Evolutionary conservation across 1,140 invertebrate genomes (phyloP).

Genomic region (Homalodisca vitripennis): DNA sequence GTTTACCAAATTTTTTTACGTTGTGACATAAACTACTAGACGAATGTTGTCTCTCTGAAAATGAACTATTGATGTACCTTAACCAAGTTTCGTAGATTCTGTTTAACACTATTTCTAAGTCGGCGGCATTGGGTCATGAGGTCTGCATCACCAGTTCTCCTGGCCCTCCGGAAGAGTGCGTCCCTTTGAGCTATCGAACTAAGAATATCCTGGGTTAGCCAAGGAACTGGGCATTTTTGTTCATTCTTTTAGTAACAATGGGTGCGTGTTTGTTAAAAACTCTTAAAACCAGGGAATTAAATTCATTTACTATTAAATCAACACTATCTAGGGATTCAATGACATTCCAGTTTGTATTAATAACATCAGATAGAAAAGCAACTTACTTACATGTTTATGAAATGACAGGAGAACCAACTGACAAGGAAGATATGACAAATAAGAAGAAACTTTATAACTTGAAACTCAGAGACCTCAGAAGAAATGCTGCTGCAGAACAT

Average conservation of each 20-base stretch:
- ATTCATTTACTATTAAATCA: neutral
- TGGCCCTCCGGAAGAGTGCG: neutral
- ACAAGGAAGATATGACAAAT: too few species aligned
- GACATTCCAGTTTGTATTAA: neutral
- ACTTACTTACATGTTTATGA: too few species aligned
- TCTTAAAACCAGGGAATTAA: neutral
- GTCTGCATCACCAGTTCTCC: neutral
- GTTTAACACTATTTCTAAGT: neutral
- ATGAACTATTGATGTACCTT: neutral
- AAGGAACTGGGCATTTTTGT: neutral
- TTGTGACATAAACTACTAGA: neutral
- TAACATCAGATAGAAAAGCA: neutral
- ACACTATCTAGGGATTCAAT: neutral
- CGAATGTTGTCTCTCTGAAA: neutral
- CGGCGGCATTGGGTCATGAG: neutral
- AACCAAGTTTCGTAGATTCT: neutral
- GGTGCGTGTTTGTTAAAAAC: constrained; percentile 16
- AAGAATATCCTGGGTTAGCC: neutral
- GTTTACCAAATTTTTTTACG: neutral
- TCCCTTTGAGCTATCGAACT: neutral
- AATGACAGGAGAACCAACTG: too few species aligned
- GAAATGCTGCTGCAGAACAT: too few species aligned
- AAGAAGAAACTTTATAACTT: too few species aligned
- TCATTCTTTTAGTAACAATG: constrained; percentile 2
- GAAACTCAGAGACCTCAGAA: too few species aligned